These are phyloP conservation scores for Thunnus thynnus DNA, from an alignment of 2,113 vertebrate genomes.

Conservation along the genomic window DNA sequence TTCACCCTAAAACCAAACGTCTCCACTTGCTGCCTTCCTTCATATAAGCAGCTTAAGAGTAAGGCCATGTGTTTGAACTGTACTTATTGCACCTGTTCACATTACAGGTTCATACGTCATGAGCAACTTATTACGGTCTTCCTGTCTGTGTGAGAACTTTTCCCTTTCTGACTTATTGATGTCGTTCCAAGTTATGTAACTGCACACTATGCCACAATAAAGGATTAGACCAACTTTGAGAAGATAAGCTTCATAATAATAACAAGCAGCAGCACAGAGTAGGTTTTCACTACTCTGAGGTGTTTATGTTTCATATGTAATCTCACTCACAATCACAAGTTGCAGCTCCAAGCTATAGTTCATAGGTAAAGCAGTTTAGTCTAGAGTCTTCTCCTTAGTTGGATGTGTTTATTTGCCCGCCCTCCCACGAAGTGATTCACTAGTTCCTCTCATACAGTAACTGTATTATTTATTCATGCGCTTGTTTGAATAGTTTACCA, in stretches of 20 bases:
- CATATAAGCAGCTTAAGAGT: constrained; percentile 50
- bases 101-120: constrained; percentile 29
- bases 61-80: constrained; percentile 43
- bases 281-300: constrained; percentile 30
- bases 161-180: constrained; percentile 63
- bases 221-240: constrained; percentile 73
- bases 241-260: constrained; percentile 70
- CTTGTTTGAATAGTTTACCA: constrained; percentile 54
- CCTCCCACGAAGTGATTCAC: constrained; percentile 33
- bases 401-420: constrained; percentile 37
- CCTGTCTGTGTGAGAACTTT: constrained; percentile 69
- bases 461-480: constrained; percentile 56
- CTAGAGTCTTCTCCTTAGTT: constrained; percentile 31
- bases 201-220: constrained; percentile 75
- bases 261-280: constrained; percentile 49
- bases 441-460: constrained; percentile 33
- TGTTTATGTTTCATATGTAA: constrained; percentile 55
- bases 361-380: constrained; percentile 44
- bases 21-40: constrained; percentile 13
- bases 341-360: constrained; percentile 16
- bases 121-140: constrained; percentile 35
- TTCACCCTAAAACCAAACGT: constrained; percentile 60
- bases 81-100: constrained; percentile 52
- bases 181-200: constrained; percentile 78
- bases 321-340: constrained; percentile 30